phyloP scores from a whole-genome alignment of 2,888 invertebrate genomes.

The Phyllotreta striolata region DNA sequence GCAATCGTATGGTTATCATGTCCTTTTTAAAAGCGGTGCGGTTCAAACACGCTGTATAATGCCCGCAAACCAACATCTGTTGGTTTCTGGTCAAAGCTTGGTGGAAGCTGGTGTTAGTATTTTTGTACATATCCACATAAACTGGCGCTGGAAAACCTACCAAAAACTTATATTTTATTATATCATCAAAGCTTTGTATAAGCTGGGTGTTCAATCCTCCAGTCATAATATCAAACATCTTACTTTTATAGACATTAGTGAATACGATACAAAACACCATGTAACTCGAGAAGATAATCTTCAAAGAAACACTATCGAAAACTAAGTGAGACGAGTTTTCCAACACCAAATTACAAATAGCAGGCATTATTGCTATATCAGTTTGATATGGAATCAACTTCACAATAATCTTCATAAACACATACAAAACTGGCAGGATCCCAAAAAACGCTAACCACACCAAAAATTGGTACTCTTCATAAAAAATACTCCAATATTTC shows the following conservation, averaged over 20 bases:
- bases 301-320: neutral
- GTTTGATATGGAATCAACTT: neutral
- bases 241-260: slow-evolving; percentile 24
- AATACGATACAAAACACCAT: slow-evolving; percentile 7
- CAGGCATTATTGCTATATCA: neutral
- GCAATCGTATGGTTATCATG: slow-evolving; percentile 6
- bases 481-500: slow-evolving; percentile 4
- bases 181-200: slow-evolving; percentile 16
- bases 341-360: slow-evolving; percentile 2
- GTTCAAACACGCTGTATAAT: slow-evolving; percentile 13
- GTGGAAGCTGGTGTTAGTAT: too few relatives aligned
- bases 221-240: slow-evolving; percentile 18
- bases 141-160: slow-evolving; percentile 12
- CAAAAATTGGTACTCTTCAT: slow-evolving; percentile 1
- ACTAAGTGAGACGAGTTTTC: neutral
- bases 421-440: neutral
- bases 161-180: slow-evolving; percentile 3
- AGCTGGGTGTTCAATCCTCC: neutral
- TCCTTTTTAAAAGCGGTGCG: slow-evolving; percentile 23
- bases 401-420: neutral
- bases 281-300: slow-evolving; percentile 3
- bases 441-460: slow-evolving; percentile 3
- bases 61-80: neutral
- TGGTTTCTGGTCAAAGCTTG: neutral
- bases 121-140: neutral